Base-by-base conservation (phyloP, 2,113 vertebrate species). In the Lonchura striata region DNA sequence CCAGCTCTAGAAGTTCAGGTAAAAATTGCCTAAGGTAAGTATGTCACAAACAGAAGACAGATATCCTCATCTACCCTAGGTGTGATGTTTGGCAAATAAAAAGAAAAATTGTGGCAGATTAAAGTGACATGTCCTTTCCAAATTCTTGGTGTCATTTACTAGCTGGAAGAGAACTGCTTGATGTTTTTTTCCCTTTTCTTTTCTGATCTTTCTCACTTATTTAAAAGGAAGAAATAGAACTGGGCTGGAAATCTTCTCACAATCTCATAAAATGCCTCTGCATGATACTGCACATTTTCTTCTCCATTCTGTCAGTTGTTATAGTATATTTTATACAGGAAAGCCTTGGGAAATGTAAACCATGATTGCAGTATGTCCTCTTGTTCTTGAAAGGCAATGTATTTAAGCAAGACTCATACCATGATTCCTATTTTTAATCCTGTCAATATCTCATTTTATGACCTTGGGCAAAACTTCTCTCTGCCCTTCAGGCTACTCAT, bases 1-100 rank as follows among this genome's bases (percentile, higher is more conserved):
- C 68, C 50, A 80, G n/a, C 50, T 91, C 9, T 74, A 94, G 50
- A 57, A 80, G 49, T 89, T 86, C 78, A 81, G 50, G 68, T 83
- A 53, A 88, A 90, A 97, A 83, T 91, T 94, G 82, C 76, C 84
- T 57, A 53, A 83, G 72, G 92, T 83, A 88, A 82, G 86, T 86
- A 68, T 94, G 54, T 95, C 84, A 50, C 21, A 39, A 72, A 28
- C 37, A 68, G 65, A 89, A 91, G 61, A 92, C 22, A 78, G 56
- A 94, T 80, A 53, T 61, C 69, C 18, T 91, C 37, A 49, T 94
- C 89, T 93, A 92, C 70, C 65, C 74, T 91, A 47, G 35, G 17
- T 88, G 60, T 70, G 47, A 66, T 75, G 30, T 70, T 75, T 86
- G 79, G 59, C 75, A 94, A 90, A 85, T 69, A 88, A 82, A 46